Base-by-base conservation (phyloP, 2,797 vertebrate genomes). In the Fratercula arctica region DNA sequence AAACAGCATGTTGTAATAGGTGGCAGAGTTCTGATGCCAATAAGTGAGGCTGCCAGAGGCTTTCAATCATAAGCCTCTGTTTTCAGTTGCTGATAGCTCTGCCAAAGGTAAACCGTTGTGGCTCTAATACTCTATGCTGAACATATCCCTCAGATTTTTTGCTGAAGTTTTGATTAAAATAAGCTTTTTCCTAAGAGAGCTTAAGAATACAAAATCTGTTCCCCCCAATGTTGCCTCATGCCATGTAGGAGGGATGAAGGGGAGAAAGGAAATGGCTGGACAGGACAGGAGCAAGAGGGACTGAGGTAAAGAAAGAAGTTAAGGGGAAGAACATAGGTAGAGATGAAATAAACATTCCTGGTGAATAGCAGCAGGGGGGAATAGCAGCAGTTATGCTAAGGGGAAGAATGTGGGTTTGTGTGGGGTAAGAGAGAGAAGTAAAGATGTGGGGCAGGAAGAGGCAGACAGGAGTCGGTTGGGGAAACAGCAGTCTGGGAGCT, bases 51-150 rank as follows among this genome's bases (percentile, higher is more conserved):
- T 96, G 93, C 90, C 94, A 96, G 70, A 87, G 59, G 29, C 56
- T 93, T 94, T 97, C 87, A 82, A 53, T 95, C 90, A 85, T 53
- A 79, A 79, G 16, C 46, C 33, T 94, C 61, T 85, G 63, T 74
- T 93, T 96, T 92, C 84, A 46, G 48, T 57, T 87, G 45, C 64
- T 37, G 75, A n/a, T 64, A 85, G 10, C 48, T 87, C 53, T 95
- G 86, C 83, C 76, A 92, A 31, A 68, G 82, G 21, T 82, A 78
- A 88, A 60, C 33, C 20, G 29, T 15, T 76, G 76, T 53, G 28
- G 6, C 16, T 88, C 45, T 86, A 78, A 86, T 72, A 61, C 17
- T 75, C 33, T 54, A 0, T 48, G 29, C 73, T 90, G 37, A 73
- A 79, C 74, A 70, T 57, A 81, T 20, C 20, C 15, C 51, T 91